Base-by-base conservation (phyloP, 2,113 vertebrate genomes). In the Ictalurus punctatus region DNA sequence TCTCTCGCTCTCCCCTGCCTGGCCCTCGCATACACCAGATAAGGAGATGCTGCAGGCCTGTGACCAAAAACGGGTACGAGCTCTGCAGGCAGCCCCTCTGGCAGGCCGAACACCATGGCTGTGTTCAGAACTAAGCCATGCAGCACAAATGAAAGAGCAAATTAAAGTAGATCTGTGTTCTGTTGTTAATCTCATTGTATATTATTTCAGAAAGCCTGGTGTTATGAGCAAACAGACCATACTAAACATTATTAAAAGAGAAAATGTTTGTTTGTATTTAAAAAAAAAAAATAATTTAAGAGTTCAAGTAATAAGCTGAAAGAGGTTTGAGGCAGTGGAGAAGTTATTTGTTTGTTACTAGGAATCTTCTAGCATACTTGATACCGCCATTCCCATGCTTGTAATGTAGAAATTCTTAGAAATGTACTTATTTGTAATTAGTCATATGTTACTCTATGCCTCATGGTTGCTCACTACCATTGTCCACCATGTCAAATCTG, bases 1-100 rank as follows among this genome's bases (percentile, higher is more conserved):
- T 86, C 30, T 58, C 83, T 78, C 6, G 25, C 84, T 85, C 56
- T 44, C 34, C 73, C n/a, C 94, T 96, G 95, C 94, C 86, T 89
- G 71, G 80, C 78, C 58, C 54, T 76, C 82, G n/a, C 59, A 76
- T 83, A 61, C 85, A 83, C 85, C 87, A 92, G 91, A 92, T 92
- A 90, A 90, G 89, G 79, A 89, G 52, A 88, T 65, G 87, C 87
- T 91, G 59, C 67, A 89, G 87, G 67, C 76, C 79, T 84, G 83
- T 91, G 79, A 90, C 89, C 89, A 88, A 91, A 91, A 90, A 91
- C 85, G 87, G 91, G 73, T 82, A 88, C 79, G 71, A 87, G 80
- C 84, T 79, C n/a, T 48, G 58, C 78, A 90, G 83, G 80, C 83
- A 69, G 59, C 21, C 74, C 69, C 63, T 79, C 82, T 91, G 88